Evolutionary conservation across 2,797 vertebrate genomes (phyloP).

Genomic region (Phoeniculus purpureus): DNA sequence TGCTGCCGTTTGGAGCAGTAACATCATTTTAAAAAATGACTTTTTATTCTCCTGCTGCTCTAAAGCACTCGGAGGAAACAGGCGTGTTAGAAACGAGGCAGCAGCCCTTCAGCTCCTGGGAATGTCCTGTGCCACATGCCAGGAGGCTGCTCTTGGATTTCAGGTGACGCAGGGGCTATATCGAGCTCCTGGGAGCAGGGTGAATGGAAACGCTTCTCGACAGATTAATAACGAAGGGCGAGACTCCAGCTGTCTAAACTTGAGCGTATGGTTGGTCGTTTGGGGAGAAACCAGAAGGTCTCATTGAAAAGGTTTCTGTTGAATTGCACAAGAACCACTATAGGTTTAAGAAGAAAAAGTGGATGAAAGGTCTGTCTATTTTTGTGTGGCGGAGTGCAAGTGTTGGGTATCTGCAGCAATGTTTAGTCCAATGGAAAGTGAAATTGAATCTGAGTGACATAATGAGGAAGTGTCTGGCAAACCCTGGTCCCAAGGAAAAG

Average conservation of each 20-base stretch:
- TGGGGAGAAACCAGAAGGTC: neutral
- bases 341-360: neutral
- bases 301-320: neutral
- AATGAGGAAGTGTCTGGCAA: conserved; percentile 16
- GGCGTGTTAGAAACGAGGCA: neutral
- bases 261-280: neutral
- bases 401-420: conserved; percentile 29
- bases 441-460: conserved; percentile 55
- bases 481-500: neutral
- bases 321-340: neutral
- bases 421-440: conserved; percentile 26
- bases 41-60: neutral
- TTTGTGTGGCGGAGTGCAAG: conserved; percentile 24
- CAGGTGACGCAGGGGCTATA: conserved; percentile 17
- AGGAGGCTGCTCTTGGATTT: conserved; percentile 13
- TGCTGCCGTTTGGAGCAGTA: neutral
- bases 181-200: neutral
- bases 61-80: neutral
- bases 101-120: neutral
- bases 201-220: neutral
- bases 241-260: neutral
- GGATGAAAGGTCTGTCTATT: conserved; percentile 41
- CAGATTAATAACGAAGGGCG: neutral
- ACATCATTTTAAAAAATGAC: neutral
- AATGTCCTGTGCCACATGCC: conserved; percentile 7